Base-by-base conservation (phyloP, 2,888 invertebrate species). In the Dorcus parallelipipedus region DNA sequence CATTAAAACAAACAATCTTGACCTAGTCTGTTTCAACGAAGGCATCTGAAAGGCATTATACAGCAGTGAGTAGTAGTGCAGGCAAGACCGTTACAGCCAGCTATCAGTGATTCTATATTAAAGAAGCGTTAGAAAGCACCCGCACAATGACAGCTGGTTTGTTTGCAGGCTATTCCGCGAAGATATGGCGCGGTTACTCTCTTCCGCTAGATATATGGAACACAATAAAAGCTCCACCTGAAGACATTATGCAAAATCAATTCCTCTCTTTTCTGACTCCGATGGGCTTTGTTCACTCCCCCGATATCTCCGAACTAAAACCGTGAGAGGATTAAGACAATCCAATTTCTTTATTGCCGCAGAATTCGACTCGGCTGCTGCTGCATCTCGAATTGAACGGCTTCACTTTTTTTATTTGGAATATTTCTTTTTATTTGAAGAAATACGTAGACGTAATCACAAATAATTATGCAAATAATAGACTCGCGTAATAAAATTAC, bases 231-330 rank as follows among this genome's bases (percentile, higher is more conserved):
- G 71, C 74, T 73, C 77, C 77, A 78, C 79, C 78, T 78, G 78
- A 75, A 77, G 76, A 78, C 79, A 78, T 79, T 79, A 79, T 79
- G 78, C 78, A 79, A 79, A 79, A 79, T 79, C 79, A 79, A 79
- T 79, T 78, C 78, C 73, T 75, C 71, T 75, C 75, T 71, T 73
- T 71, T 70, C 71, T 69, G 68, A 63, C 69, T 59, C 58, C 57
- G 64, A 59, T 60, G 67, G 65, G 73, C 75, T 75, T 76, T 76
- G 74, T 75, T 75, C 75, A 67, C 68, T 69, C 68, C 70, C 69
- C 68, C 70, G 69, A 70, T 71, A 72, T 72, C 73, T 68, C 67
- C 71, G 67, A 68, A 68, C 65, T 65, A 65, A 73, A 73, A 76
- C 74, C 74, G 72, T 73, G 70, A 71, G 71, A 71, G 75, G 75